Base-by-base conservation (phyloP, 2,888 invertebrate species). In the Synanthedon andrenaeformis region DNA sequence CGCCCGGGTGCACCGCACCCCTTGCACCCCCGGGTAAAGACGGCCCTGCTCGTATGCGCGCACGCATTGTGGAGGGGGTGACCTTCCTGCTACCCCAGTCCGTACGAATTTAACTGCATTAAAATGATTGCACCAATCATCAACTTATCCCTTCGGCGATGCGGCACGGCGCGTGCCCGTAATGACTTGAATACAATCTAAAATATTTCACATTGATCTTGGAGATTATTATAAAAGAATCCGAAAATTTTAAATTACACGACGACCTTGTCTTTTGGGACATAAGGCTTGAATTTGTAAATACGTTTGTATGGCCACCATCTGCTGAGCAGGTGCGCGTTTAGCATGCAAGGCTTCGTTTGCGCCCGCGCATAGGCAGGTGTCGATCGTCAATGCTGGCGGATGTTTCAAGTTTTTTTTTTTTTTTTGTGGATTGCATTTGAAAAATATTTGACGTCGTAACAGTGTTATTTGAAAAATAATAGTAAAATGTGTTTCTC, bases 301-400 rank as follows among this genome's bases (percentile, higher is more conserved):
- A 49, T 11, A 17, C 17, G 4, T 12, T n/a, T 45, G 3, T 13
- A 45, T 45, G 45, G 45, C 49, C 14, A 19, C 42, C 85, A 85
- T 82, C 82, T 83, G 85, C 67, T 71, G 65, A 53, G 82, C 84
- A 84, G 83, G 79, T 84, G 82, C 65, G 60, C 57, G 4, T 49
- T 35, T 23, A 54, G 12, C 48, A 14, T 28, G 56, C 35, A 35
- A 2, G 35, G 35, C 35, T 35, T 35, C 35, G 35, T 10, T 2
- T 35, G 35, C 48, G 55, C 53, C 52, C 42, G 55, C 56, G 62
- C 63, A 59, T 63, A 59, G 63, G 59, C 60, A 60, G 69, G 67
- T 69, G 68, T 52, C 59, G 56, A 41, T 49, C 23, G 10, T 35
- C 35, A 8, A 13, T n/a, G 45, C 45, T 35, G 14, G 45, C 45